Evolutionary conservation across 2,888 invertebrate species (phyloP).

Genomic region (Rotaria socialis): DNA sequence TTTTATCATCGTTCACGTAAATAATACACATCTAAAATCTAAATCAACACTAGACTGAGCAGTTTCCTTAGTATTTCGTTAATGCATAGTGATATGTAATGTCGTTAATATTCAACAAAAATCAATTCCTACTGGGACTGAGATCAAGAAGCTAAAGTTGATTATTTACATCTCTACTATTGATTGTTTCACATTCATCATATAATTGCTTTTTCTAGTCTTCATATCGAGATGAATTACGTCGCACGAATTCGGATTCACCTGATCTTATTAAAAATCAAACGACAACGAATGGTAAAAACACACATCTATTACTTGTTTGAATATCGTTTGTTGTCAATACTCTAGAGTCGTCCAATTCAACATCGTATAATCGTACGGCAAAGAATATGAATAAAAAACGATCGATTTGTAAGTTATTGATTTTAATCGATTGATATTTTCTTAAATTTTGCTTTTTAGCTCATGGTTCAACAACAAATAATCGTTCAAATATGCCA

Average conservation of each 20-base stretch:
- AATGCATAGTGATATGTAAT: no score
- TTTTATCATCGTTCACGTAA: no score
- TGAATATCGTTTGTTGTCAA: no score
- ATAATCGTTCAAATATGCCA: neutral
- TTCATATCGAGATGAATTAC: neutral
- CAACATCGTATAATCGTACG: neutral
- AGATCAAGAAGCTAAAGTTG: no score
- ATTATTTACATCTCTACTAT: no score
- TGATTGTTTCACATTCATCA: no score
- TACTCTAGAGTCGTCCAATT: neutral
- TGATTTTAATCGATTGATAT: neutral
- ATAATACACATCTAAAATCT: no score
- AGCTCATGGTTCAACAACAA: slow-evolving; percentile 3
- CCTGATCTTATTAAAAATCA: neutral
- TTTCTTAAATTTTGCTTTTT: neutral
- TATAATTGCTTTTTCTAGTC: no score
- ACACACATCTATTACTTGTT: neutral
- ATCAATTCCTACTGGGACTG: no score
- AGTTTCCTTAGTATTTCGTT: no score
- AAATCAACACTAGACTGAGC: no score
- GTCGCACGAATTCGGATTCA: slow-evolving; percentile 3
- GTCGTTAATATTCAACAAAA: no score
- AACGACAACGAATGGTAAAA: neutral
- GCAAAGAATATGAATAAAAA: neutral
- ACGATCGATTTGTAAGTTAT: slow-evolving; percentile 16